Evolutionary conservation across 2,797 vertebrate genomes (phyloP), one percentile per base, ranked within the genome.

Genomic region (Neostethus bicornis): DNA sequence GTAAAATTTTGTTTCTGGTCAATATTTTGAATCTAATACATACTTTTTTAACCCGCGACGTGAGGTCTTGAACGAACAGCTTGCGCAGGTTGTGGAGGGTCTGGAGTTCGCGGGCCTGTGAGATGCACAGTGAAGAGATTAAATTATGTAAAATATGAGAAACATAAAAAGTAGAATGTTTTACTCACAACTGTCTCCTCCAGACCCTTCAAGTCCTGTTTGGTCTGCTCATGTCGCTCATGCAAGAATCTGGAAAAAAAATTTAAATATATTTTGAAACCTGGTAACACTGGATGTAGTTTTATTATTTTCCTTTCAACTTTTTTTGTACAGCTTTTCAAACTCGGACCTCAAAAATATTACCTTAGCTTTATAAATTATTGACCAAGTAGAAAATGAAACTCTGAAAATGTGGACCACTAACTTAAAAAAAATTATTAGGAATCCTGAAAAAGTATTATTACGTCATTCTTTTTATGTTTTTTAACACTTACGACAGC

Each of bases 1-100:
- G n/a, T n/a, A n/a, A n/a, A n/a, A n/a, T n/a, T n/a, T n/a, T n/a
- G n/a, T n/a, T n/a, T n/a, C n/a, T n/a, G n/a, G n/a, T n/a, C n/a
- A n/a, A n/a, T n/a, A n/a, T n/a, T n/a, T n/a, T n/a, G n/a, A n/a
- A n/a, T n/a, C n/a, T n/a, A n/a, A n/a, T n/a, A n/a, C 34, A 91
- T 89, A 98, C 97, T 93, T 96, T 97, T 91, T 98, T 97, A 86
- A 99, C 96, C 9, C 95, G 92, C 63, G 95, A 96, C 80, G 95
- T 96, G 77, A 99, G 93, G 83, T 99, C 96, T 87, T 98, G 95
- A 83, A 98, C 95, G 25, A 99, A 99, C 77, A 98, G 93, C 67
- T 95, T 99, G 74, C 97, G 96, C 60, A 99, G 93, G 78, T 98
- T 98, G 84, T 99, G 97, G 77, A 99, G 94, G 53, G 96, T 97